Conservation (phyloP, 2,113 vertebrate genomes). For the Notothenia coriiceps region DNA sequence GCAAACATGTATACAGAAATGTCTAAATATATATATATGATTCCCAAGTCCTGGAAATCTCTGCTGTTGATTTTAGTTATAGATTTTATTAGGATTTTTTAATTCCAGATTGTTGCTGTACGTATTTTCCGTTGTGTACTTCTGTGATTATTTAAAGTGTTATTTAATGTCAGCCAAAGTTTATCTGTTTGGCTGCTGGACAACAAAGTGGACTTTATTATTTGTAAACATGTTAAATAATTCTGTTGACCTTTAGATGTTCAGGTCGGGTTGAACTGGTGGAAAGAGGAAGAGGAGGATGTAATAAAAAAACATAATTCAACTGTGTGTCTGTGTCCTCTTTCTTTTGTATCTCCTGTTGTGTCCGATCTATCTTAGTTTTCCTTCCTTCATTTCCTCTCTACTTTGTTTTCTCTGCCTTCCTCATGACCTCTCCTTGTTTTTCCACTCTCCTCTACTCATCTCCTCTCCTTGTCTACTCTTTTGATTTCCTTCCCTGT, state of each 20-base stretch:
- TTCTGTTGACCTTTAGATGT: constrained; percentile 9
- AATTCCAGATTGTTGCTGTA: constrained; percentile 7
- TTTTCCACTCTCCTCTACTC: too few relatives aligned
- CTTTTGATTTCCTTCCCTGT: neutral
- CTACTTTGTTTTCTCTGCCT: too few relatives aligned
- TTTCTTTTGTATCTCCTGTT: too few relatives aligned
- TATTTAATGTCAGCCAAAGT: constrained; percentile 56
- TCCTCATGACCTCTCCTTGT: neutral
- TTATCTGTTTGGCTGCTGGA: constrained; percentile 10
- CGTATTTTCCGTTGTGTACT: constrained; percentile 41
- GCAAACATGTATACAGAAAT: neutral
- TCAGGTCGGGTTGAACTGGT: constrained; percentile 8
- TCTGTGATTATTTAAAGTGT: constrained; percentile 66
- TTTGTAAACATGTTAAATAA: neutral
- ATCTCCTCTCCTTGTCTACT: too few relatives aligned
- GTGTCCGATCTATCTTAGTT: too few relatives aligned
- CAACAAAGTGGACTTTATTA: constrained; percentile 23
- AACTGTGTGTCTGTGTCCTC: neutral
- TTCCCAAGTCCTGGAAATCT: neutral
- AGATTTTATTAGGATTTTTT: neutral
- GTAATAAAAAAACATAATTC: constrained; percentile 21
- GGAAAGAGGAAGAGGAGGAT: neutral
- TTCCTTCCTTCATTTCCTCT: too few relatives aligned
- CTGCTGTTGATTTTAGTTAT: constrained; percentile 34
- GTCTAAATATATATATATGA: neutral